Base-by-base conservation (phyloP, 2,888 invertebrate genomes). In the Marronus borbonicus region DNA sequence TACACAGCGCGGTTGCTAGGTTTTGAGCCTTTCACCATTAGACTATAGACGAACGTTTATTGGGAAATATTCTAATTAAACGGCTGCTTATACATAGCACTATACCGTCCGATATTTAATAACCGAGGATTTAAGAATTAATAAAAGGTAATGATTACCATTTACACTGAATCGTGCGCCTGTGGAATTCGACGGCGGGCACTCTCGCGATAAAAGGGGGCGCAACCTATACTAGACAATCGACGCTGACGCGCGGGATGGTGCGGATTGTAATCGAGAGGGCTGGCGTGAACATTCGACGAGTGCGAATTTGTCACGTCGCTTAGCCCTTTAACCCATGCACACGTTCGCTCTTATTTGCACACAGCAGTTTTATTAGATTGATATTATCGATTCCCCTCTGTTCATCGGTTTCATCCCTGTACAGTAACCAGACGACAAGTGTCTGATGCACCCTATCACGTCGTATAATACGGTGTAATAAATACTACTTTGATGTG, bases 301-400 rank as follows among this genome's bases (percentile, higher is more conserved):
- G 58, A 72, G 58, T 31, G 36, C 72, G 39, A 81, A 81, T 80
- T 81, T 81, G 81, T 81, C 81, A 81, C 81, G 80, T 80, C 80
- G 80, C 80, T 81, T 80, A 79, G 78, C 75, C 80, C 77, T 36
- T n/a, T 78, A 79, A 79, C 79, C 80, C 81, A 80, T 80, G 80
- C 80, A 81, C 58, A 58, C 62, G 60, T 70, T 12, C 8, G 8
- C 44, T 77, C 49, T 70, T 70, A 77, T 77, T 77, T 77, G 77
- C 70, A 77, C 77, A 70, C 77, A 62, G 70, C 77, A 64, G 64
- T 77, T 77, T 77, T 77, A 77, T 77, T 77, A 77, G 77, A 77
- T 77, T 77, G 77, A 70, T 70, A 77, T 77, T 77, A 77, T 77
- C 77, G 69, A 72, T 58, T 12, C 44, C 20, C 10, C 66, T 44